Conservation (phyloP, 2,113 vertebrate species). For the Psophia crepitans region DNA sequence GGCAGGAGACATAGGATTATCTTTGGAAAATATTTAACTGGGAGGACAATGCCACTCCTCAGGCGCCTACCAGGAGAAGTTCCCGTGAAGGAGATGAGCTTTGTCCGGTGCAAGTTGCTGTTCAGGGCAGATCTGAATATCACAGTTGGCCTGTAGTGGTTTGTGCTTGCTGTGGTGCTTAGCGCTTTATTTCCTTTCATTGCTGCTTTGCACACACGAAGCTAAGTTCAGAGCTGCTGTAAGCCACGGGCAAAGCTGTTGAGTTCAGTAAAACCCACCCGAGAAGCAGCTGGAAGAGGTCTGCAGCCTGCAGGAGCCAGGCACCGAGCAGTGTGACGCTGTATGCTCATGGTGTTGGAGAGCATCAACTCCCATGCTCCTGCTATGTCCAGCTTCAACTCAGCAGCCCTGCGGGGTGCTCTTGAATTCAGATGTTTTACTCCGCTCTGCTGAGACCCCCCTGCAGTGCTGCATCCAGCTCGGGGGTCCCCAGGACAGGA, state of each 20-base stretch:
- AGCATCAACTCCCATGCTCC: not conserved
- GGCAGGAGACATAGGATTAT: not conserved
- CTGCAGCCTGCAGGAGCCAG: not conserved
- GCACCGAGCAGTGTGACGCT: not conserved
- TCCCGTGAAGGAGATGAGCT: not conserved
- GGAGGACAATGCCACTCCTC: not conserved
- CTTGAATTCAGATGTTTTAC: not conserved
- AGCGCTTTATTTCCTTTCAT: conserved; percentile 27
- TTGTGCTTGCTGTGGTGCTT: not conserved
- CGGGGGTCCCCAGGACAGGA: no score
- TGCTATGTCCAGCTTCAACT: not conserved
- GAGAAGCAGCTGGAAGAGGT: not conserved
- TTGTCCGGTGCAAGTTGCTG: not conserved
- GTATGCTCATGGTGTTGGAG: not conserved
- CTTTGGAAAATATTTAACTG: not conserved
- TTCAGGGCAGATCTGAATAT: not conserved
- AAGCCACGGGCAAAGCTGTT: not conserved
- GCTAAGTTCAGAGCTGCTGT: not conserved
- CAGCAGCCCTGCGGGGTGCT: not conserved
- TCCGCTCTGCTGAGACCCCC: no score
- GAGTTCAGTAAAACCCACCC: not conserved
- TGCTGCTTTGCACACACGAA: not conserved
- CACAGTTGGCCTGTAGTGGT: not conserved
- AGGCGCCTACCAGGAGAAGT: not conserved
- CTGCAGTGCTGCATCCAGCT: no score